Conservation (phyloP, 1,140 invertebrate species). For the Chelonus insularis region DNA sequence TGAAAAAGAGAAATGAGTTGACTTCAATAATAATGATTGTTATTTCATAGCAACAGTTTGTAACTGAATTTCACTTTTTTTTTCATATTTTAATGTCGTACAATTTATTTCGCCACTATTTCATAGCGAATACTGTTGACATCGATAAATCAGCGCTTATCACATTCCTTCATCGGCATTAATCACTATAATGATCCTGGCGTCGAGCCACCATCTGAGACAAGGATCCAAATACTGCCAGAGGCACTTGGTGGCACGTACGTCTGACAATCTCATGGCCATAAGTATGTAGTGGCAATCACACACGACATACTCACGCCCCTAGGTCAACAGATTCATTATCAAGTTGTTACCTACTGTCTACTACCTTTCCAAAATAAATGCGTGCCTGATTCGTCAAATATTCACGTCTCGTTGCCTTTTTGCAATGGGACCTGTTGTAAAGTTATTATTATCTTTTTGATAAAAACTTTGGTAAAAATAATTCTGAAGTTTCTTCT, state of each 20-base stretch:
- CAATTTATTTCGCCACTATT: slow-evolving; percentile 50
- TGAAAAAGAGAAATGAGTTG: no score
- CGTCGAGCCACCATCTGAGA: slow-evolving; percentile 5
- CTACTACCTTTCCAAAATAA: no score
- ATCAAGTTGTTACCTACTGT: slow-evolving; percentile 8
- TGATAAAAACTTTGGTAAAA: no score
- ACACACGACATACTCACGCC: not conserved
- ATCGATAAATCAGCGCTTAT: slow-evolving; percentile 59
- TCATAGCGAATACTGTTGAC: slow-evolving; percentile 43
- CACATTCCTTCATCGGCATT: slow-evolving; percentile 54
- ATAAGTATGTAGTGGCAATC: not conserved
- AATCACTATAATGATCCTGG: slow-evolving; percentile 51
- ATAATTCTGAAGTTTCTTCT: no score
- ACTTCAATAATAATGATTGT: no score
- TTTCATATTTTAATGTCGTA: slow-evolving; percentile 7
- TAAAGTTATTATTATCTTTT: no score
- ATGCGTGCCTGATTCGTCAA: no score
- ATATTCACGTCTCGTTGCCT: slow-evolving; percentile 1
- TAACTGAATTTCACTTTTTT: no score
- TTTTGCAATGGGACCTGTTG: no score
- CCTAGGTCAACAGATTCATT: slow-evolving; percentile 17
- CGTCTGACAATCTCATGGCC: not conserved
- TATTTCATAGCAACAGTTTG: no score
- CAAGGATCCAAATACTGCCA: slow-evolving; percentile 26
- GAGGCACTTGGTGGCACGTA: not conserved